These are phyloP conservation scores for Orius insidiosus DNA, from an alignment of 1,140 invertebrate species.

Conservation along the genomic window DNA sequence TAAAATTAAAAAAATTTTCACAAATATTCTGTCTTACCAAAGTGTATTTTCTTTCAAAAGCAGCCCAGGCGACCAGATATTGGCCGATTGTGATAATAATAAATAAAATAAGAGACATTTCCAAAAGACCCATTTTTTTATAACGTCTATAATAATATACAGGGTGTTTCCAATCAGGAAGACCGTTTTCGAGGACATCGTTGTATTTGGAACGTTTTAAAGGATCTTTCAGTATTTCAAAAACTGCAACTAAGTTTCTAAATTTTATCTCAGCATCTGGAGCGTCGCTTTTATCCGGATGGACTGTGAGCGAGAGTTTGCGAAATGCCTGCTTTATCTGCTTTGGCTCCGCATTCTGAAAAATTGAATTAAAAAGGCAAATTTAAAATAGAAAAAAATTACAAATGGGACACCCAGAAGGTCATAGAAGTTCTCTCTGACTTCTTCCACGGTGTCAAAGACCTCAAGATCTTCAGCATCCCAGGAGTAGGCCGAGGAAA, in stretches of 20 bases:
- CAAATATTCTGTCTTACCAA: background rate
- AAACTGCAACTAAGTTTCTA: conserved; percentile 79
- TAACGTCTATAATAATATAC: conserved; percentile 89
- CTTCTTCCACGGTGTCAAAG: conserved; percentile 92
- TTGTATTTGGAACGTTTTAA: conserved; percentile 74
- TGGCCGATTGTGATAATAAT: conserved; percentile 78
- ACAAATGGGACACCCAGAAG: conserved; percentile 67
- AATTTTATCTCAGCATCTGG: conserved; percentile 85
- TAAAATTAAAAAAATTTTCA: too few relatives aligned
- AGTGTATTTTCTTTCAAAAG: conserved; percentile 72
- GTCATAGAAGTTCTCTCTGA: conserved; percentile 88
- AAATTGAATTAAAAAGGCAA: conserved; percentile 11
- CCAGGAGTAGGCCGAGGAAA: conserved; percentile 34
- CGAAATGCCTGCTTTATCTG: conserved; percentile 84
- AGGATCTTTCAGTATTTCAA: conserved; percentile 84
- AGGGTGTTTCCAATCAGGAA: conserved; percentile 90
- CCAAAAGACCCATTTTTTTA: conserved; percentile 81
- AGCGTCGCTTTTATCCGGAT: conserved; percentile 88
- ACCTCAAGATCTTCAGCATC: conserved; percentile 81
- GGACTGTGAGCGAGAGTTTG: conserved; percentile 66
- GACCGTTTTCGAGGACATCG: conserved; percentile 74
- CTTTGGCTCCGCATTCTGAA: conserved; percentile 56
- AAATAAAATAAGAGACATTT: conserved; percentile 68
- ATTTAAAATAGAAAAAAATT: conserved; percentile 17
- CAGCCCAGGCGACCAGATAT: conserved; percentile 82